Evolutionary conservation across 2,888 invertebrate species (phyloP).

Genomic region (Anorthoa munda): DNA sequence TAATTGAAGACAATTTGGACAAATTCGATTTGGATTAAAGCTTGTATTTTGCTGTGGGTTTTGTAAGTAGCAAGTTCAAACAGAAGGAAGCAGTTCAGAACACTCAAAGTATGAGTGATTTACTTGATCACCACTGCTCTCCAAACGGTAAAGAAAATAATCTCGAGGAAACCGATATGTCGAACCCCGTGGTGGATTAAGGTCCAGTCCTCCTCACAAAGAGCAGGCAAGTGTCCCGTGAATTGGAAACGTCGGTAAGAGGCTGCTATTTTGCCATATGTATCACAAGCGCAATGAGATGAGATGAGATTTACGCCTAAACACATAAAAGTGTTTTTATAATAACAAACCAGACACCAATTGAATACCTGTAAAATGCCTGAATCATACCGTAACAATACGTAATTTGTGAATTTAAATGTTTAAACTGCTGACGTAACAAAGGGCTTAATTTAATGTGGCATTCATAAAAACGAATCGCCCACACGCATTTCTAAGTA

Average conservation of each 20-base stretch:
- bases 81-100: neutral
- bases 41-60: neutral
- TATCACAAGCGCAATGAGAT: neutral
- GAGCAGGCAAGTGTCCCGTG: neutral
- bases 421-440: constrained; percentile 25
- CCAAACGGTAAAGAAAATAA: neutral
- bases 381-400: constrained; percentile 4
- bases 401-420: constrained; percentile 9
- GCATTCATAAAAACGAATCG: constrained; percentile 41
- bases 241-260: neutral
- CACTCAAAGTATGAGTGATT: too few species aligned
- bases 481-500: constrained; percentile 61
- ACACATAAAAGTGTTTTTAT: neutral
- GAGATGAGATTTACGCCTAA: neutral
- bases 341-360: neutral
- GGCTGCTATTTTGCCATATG: neutral
- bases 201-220: too few species aligned
- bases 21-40: neutral
- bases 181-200: too few species aligned
- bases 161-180: neutral
- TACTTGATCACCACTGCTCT: neutral
- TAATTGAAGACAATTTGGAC: neutral
- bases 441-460: constrained; percentile 46
- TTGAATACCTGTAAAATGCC: neutral
- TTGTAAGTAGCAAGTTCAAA: too few species aligned